Percentiles rank a stretch among this genome's conserved stretches.
Conservation (phyloP, 2,888 invertebrate species). For the Rhopalosiphum nymphaeae region DNA sequence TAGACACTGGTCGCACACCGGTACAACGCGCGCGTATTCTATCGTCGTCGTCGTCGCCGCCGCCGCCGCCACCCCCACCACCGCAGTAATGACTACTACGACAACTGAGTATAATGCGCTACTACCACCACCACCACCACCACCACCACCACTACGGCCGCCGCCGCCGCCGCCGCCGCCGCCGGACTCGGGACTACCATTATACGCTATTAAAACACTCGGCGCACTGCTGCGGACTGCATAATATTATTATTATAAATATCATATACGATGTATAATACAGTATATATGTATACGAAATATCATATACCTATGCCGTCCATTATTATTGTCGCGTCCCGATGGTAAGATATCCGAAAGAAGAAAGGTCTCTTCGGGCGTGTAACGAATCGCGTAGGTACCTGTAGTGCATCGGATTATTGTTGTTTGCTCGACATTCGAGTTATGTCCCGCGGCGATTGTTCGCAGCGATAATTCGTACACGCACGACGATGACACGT, state of each 20-base stretch:
- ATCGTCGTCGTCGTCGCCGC: background rate
- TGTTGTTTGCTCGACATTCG: background rate
- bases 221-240: background rate
- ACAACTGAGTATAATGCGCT: background rate
- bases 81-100: background rate
- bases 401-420: background rate
- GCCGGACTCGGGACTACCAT: background rate
- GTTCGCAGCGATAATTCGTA: background rate
- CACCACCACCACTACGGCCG: background rate
- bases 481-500: background rate
- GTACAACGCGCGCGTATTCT: background rate
- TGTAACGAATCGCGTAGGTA: background rate
- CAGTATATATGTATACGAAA: too few relatives aligned
- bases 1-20: constrained; percentile 35
- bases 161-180: background rate
- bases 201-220: background rate
- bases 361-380: background rate
- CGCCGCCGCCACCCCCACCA: background rate
- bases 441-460: background rate
- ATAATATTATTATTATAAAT: background rate
- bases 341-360: background rate
- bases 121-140: background rate
- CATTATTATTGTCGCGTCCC: background rate
- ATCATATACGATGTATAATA: background rate
- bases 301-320: too few relatives aligned